Percentiles rank a stretch among this genome's conserved stretches.
These are phyloP conservation scores for Lapara coniferarum DNA, from an alignment of 2,888 invertebrate genomes.

Conservation along the genomic window DNA sequence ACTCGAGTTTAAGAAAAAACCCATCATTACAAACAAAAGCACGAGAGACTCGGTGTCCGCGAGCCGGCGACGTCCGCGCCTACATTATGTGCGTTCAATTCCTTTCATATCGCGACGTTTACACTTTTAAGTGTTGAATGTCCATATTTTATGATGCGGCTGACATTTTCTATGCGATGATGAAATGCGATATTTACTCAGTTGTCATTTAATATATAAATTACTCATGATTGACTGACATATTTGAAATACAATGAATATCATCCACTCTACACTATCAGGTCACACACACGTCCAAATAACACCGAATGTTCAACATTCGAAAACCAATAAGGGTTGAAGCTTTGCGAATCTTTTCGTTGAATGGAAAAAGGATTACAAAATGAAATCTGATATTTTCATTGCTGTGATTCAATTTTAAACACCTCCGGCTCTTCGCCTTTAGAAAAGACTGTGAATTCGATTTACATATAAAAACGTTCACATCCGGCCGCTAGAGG, in stretches of 20 bases:
- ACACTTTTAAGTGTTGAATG: not conserved
- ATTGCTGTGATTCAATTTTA: constrained; percentile 23
- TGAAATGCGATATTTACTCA: not conserved
- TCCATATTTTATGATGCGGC: not conserved
- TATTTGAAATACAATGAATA: not conserved
- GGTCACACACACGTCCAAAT: too few species aligned
- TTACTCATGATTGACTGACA: not conserved
- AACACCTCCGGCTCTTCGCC: constrained; percentile 10
- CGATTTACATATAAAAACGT: constrained; percentile 70
- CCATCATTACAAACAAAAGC: constrained; percentile 49
- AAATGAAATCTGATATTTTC: constrained; percentile 17
- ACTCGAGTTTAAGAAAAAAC: constrained; percentile 40
- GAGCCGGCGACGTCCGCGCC: constrained; percentile 12
- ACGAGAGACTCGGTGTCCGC: constrained; percentile 37
- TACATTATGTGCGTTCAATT: constrained; percentile 1
- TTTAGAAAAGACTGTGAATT: constrained; percentile 38
- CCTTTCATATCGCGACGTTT: not conserved
- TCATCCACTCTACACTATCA: not conserved
- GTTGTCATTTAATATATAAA: not conserved
- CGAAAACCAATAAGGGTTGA: too few species aligned
- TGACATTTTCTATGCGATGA: not conserved
- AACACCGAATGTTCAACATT: not conserved
- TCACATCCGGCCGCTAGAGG: constrained; percentile 50
- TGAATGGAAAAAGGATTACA: not conserved
- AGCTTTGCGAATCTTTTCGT: not conserved